A percentile compares a stretch with the other conserved stretches of the same genome.
Evolutionary conservation across 2,113 vertebrate species (phyloP).

Genomic region (Scartelaos histophorus): DNA sequence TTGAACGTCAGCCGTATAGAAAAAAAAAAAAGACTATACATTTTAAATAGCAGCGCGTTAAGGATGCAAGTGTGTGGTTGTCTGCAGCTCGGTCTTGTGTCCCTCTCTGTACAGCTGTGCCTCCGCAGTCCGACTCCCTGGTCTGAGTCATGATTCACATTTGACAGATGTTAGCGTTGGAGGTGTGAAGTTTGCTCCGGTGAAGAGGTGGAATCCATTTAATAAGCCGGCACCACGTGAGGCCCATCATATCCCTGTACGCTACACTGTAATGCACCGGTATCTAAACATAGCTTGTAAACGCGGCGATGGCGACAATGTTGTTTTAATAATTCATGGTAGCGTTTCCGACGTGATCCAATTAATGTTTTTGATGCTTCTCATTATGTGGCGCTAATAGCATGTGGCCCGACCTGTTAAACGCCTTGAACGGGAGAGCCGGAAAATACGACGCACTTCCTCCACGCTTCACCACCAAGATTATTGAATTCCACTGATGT

Average conservation of each 20-base stretch:
- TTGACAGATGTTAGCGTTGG: slow-evolving; percentile 60
- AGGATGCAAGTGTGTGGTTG: slow-evolving; percentile 38
- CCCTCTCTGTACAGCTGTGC: slow-evolving; percentile 48
- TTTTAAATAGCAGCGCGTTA: slow-evolving; percentile 44
- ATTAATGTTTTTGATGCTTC: slow-evolving; percentile 47
- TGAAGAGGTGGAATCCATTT: slow-evolving; percentile 64
- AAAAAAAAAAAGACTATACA: not conserved
- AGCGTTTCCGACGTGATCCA: slow-evolving; percentile 35
- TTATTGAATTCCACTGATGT: slow-evolving; percentile 61
- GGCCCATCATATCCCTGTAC: slow-evolving; percentile 16
- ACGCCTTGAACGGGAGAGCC: slow-evolving; percentile 42
- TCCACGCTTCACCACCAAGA: slow-evolving; percentile 51
- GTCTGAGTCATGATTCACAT: slow-evolving; percentile 47
- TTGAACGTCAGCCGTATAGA: no score
- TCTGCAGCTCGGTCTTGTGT: slow-evolving; percentile 34
- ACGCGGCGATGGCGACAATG: slow-evolving; percentile 34
- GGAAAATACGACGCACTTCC: slow-evolving; percentile 52
- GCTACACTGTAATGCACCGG: slow-evolving; percentile 25
- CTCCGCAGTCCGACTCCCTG: slow-evolving; percentile 41
- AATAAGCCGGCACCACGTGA: slow-evolving; percentile 23
- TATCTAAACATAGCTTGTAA: slow-evolving; percentile 42
- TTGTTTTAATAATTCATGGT: slow-evolving; percentile 45
- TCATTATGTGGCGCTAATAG: slow-evolving; percentile 53
- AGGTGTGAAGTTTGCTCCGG: slow-evolving; percentile 48
- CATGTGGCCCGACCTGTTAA: slow-evolving; percentile 41